Base-by-base conservation (phyloP, 2,797 vertebrate species). In the Ctenochaetus hawaiiensis region DNA sequence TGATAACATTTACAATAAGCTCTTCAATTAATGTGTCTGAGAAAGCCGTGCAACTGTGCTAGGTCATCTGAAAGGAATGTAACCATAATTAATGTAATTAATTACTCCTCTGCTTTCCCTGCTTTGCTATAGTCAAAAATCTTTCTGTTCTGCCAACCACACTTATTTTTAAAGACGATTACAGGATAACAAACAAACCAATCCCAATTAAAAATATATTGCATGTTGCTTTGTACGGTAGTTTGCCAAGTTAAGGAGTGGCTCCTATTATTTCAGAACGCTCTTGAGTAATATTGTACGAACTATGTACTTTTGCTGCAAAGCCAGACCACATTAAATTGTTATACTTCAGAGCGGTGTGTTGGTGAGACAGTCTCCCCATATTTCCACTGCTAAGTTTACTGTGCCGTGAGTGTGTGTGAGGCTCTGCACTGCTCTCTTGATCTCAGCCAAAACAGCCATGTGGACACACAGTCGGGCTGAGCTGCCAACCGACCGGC, bases 381-480 rank as follows among this genome's bases (percentile, higher is more conserved):
- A 47, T 70, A 64, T 74, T 83, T 81, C 76, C 77, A 67, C 75
- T 62, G 70, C 61, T 30, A 59, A 45, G 83, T 72, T 74, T 68
- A 52, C 82, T 65, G 80, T 75, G 62, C 78, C 57, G 51, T 0
- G 14, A 66, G 30, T 34, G 66, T 54, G 72, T 69, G 66, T 63
- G 77, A 65, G 51, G 52, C 49, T 71, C 67, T 43, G 60, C 57
- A 8, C 62, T 63, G 70, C 6, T 74, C 56, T 72, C 70, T 67
- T 54, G 45, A 73, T 66, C 56, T 10, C 22, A 12, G 78, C 84
- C 84, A 88, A 85, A 84, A 59, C 45, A 62, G 82, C 81, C 87
- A 86, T 88, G 86, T 86, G 89, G 83, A 85, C 75, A 59, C 78
- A 57, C 79, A 69, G 83, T 84, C 73, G 10, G 69, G 17, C 63